Percentiles rank a stretch among this genome's conserved stretches.
Evolutionary conservation across 2,888 invertebrate genomes (phyloP).

Genomic region (Hesperia comma): DNA sequence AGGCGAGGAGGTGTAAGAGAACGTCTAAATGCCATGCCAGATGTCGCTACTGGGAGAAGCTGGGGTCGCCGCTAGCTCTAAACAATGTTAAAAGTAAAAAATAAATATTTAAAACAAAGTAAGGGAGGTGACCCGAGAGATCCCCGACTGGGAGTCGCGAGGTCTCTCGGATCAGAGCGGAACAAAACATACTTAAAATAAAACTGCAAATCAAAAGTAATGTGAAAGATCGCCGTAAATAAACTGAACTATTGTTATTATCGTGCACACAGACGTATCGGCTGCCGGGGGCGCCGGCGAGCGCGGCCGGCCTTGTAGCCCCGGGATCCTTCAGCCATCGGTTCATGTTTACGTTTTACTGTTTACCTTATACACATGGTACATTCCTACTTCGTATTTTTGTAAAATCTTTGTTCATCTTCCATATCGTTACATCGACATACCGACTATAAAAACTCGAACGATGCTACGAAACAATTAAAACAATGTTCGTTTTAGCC

Average conservation of each 20-base stretch:
- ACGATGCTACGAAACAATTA: no score
- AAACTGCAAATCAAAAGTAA: slow-evolving; percentile 71
- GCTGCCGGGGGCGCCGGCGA: background rate
- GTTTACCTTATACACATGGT: no score
- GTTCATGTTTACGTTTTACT: no score
- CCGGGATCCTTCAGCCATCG: no score
- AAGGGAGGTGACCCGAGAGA: slow-evolving; percentile 42
- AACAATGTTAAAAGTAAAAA: slow-evolving; percentile 48
- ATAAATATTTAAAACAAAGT: slow-evolving; percentile 38
- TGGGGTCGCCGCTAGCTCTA: slow-evolving; percentile 65
- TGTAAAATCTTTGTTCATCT: no score
- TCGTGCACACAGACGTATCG: slow-evolving; percentile 25
- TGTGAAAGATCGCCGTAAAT: slow-evolving; percentile 52
- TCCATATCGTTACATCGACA: no score
- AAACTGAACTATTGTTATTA: slow-evolving; percentile 12
- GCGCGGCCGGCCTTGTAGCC: background rate
- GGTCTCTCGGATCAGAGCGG: slow-evolving; percentile 58
- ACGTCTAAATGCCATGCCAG: slow-evolving; percentile 75
- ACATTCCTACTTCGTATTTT: no score
- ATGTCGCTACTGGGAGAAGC: slow-evolving; percentile 66
- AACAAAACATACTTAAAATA: slow-evolving; percentile 59
- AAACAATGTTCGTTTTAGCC: no score
- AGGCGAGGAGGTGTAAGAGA: slow-evolving; percentile 62
- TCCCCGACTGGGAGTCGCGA: slow-evolving; percentile 30
- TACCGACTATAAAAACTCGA: no score